Evolutionary conservation across 2,888 invertebrate genomes (phyloP).

Genomic region (Gonocerus acuteangulatus): DNA sequence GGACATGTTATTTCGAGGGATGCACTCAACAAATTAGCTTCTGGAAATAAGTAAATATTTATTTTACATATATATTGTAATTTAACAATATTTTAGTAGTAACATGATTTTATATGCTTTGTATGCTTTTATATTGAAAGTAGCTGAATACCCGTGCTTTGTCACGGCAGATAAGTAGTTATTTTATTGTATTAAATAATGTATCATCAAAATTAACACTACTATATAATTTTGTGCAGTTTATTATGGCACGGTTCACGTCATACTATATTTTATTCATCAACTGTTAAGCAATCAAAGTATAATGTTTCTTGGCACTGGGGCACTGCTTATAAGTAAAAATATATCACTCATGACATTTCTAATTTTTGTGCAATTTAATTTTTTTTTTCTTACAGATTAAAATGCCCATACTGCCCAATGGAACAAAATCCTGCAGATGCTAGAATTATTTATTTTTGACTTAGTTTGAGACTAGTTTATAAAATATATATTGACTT

Average conservation of each 20-base stretch:
- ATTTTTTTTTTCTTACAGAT: conserved; percentile 52
- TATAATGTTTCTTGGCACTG: not conserved
- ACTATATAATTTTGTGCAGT: no score
- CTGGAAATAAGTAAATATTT: conserved; percentile 75
- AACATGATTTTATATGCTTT: not conserved
- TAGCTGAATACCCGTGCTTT: no score
- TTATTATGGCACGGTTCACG: no score
- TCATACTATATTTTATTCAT: not conserved
- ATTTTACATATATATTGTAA: no score
- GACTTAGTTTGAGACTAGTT: not conserved
- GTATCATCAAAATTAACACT: no score
- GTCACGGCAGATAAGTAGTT: no score
- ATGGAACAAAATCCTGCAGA: conserved; percentile 90
- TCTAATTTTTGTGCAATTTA: not conserved
- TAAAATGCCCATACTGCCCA: conserved; percentile 99
- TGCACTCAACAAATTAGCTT: conserved; percentile 89
- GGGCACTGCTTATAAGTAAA: no score
- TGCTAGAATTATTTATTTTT: conserved; percentile 88
- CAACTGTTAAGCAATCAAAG: not conserved
- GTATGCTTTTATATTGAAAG: not conserved
- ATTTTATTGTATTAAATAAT: no score
- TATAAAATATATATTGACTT: not conserved
- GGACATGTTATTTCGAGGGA: conserved; percentile 98
- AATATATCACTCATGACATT: no score
- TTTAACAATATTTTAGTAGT: not conserved